A percentile compares a stretch with the other conserved stretches of the same genome.
Conservation (phyloP, 2,113 vertebrate genomes). For the Sakesphorus luctuosus region DNA sequence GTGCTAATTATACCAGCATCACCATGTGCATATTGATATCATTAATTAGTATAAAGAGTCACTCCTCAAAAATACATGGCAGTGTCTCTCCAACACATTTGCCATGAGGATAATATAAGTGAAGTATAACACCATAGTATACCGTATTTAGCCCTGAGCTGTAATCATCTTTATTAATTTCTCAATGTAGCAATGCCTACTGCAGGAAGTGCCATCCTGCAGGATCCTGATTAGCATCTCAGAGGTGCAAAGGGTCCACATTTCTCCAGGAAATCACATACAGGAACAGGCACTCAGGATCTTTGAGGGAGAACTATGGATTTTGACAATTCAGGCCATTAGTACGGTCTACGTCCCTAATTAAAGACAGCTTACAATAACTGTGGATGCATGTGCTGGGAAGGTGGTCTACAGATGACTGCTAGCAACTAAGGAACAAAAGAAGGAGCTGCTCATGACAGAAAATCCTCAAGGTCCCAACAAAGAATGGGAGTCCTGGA, state of each 20-base stretch:
- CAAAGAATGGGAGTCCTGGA: neutral
- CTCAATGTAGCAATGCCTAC: conserved; percentile 38
- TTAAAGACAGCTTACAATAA: neutral
- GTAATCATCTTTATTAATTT: conserved; percentile 75
- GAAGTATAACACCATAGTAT: conserved; percentile 46
- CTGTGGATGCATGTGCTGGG: neutral
- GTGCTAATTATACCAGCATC: conserved; percentile 71
- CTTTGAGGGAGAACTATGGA: neutral
- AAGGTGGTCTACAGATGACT: conserved; percentile 16
- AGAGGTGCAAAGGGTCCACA: neutral
- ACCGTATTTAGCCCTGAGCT: conserved; percentile 68
- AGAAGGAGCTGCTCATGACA: neutral
- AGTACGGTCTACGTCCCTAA: neutral
- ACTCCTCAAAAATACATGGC: conserved; percentile 72
- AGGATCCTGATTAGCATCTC: conserved; percentile 25
- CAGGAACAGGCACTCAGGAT: neutral
- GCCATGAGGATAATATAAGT: conserved; percentile 58
- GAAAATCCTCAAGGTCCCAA: conserved; percentile 8
- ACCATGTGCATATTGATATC: conserved; percentile 75
- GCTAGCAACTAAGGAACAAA: conserved; percentile 23
- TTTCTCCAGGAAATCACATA: neutral
- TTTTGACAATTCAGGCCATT: neutral
- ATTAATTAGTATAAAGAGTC: conserved; percentile 79
- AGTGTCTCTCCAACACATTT: conserved; percentile 56
- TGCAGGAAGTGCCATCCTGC: conserved; percentile 29